Evolutionary conservation across 1,140 invertebrate species (phyloP).

Genomic region (Epicauta chinensis): DNA sequence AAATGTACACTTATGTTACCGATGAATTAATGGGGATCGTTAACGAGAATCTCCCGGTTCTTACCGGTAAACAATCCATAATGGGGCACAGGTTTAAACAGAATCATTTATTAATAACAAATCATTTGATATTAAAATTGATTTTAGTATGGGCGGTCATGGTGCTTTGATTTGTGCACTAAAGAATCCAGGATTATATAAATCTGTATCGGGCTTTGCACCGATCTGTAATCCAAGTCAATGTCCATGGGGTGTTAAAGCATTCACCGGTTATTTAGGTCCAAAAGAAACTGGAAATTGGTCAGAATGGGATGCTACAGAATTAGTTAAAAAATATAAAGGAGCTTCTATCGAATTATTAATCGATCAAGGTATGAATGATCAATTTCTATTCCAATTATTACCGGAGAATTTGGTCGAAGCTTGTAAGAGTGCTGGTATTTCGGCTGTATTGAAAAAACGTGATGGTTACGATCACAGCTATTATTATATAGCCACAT

Average conservation of each 20-base stretch:
- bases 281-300: constrained; percentile 56
- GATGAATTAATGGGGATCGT: constrained; percentile 81
- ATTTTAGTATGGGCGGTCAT: constrained; percentile 91
- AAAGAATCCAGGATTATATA: constrained; percentile 86
- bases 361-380: constrained; percentile 84
- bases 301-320: constrained; percentile 85
- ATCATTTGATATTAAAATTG: background rate
- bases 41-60: constrained; percentile 61
- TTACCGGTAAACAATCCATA: constrained; percentile 62
- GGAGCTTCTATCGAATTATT: constrained; percentile 80
- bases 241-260: constrained; percentile 84
- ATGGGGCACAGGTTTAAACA: constrained; percentile 73
- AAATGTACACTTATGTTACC: constrained; percentile 96
- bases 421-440: constrained; percentile 59
- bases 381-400: constrained; percentile 84
- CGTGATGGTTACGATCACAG: constrained; percentile 93
- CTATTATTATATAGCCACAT: constrained; percentile 92
- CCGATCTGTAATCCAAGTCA: constrained; percentile 87
- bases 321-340: constrained; percentile 74
- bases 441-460: constrained; percentile 69
- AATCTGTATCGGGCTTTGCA: constrained; percentile 92
- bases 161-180: constrained; percentile 89
- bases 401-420: constrained; percentile 78
- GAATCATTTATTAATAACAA: background rate
- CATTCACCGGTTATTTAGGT: constrained; percentile 84